Evolutionary conservation across 2,888 invertebrate species (phyloP), one percentile per base, ranked within the genome.

Genomic region (Tetranychus piercei): DNA sequence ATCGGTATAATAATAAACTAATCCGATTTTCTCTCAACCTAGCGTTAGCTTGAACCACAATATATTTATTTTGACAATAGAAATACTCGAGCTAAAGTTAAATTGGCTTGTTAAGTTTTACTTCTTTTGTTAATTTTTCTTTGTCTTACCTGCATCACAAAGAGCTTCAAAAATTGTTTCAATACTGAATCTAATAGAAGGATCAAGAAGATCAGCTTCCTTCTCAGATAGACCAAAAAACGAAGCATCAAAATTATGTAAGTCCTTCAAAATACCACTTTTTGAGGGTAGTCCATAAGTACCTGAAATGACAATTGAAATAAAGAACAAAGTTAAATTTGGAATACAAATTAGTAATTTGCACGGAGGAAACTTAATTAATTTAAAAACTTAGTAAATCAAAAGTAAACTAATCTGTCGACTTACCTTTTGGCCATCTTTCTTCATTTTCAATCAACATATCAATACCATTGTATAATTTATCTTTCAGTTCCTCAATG

Each of bases 171-270:
- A 72, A 8, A 43, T 72, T 7, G 20, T 20, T 72, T 72, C 72
- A 18, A 72, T 44, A 78, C 96, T 84, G 83, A 94, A 86, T 78
- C 94, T 86, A 78, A 95, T 85, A 82, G 92, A 91, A 7, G 94
- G 92, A 82, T 95, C 93, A 89, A 94, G 92, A 74, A 89, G 88
- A 80, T 91, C 87, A 11, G 92, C 92, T 82, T 92, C 92, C 83
- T 92, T 92, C 9, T 90, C 89, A 83, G 91, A 90, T 72, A 92
- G 90, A 72, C 91, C 90, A 83, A 93, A 93, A 82, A 91, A 92
- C 34, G 90, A 88, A 43, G 91, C 90, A 82, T 93, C 93, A 82
- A 93, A 92, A 79, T 87, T 86, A 77, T 86, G 82, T 79, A 93
- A 81, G 78, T 90, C 88, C 81, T 91, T 11, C 20, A 69, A 9